A percentile compares a stretch with the other conserved stretches of the same genome.
Conservation (phyloP, 2,888 invertebrate genomes). For the Lepidocyrtinus sp. region DNA sequence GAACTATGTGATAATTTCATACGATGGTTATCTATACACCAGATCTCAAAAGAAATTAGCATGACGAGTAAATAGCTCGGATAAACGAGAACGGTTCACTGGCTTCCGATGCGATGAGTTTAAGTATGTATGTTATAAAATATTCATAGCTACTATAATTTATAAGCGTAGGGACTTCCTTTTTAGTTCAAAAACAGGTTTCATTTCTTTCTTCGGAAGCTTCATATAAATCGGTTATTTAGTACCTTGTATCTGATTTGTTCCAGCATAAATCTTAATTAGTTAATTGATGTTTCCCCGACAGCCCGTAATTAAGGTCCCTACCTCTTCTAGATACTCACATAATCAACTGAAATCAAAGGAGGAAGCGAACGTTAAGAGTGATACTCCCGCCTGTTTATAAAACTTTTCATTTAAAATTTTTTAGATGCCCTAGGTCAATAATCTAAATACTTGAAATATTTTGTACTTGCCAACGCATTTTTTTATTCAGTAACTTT, state of each 20-base stretch:
- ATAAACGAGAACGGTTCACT: background rate
- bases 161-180: background rate
- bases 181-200: conserved; percentile 30
- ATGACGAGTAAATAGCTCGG: no score
- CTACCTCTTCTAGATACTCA: no score
- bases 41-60: no score
- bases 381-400: no score
- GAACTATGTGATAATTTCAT: background rate
- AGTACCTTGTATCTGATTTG: background rate
- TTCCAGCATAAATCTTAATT: conserved; percentile 14
- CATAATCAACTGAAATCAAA: no score
- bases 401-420: no score
- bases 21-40: background rate
- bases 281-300: conserved; percentile 21
- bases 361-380: no score
- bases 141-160: background rate
- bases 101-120: background rate
- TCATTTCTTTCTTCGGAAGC: conserved; percentile 5
- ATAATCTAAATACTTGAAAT: no score
- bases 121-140: background rate
- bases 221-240: background rate
- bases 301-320: background rate
- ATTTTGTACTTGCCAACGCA: no score
- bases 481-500: no score
- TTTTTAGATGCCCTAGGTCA: no score